Evolutionary conservation across 1,140 invertebrate species (phyloP), one percentile per base, ranked within the genome.

Genomic region (Vollenhovia emeryi): DNA sequence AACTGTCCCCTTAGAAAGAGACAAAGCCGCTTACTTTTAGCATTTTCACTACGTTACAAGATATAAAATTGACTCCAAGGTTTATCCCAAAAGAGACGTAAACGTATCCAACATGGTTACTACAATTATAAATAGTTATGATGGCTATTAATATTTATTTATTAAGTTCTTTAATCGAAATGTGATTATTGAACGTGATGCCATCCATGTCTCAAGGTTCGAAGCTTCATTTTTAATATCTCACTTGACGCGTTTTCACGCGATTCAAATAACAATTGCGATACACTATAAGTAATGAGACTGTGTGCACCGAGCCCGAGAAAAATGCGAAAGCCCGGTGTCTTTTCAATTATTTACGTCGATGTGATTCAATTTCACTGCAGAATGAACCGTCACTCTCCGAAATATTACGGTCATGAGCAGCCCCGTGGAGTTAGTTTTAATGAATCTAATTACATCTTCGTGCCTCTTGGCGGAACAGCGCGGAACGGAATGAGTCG

Each of bases 361-460:
- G 78, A 24, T 43, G 11, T 57, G 71, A 82, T 27, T 80, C 33
- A 27, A 55, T 80, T 55, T 50, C 27, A 27, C 50, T 59, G 30
- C 57, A 73, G 78, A 82, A 82, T 73, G 27, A 57, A 43, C 66
- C 30, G 66, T 59, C 78, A 73, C 24, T 73, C 27, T 30, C 7
- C 40, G 52, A 27, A 73, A 71, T 82, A 59, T 73, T 82, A 82
- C 66, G n/a, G 36, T 45, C 73, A 82, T 71, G 36, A 82, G 36
- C 50, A 45, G 50, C 52, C 11, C 36, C 68, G 75, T 74, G 69
- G 78, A 86, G 83, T 78, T 78, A 84, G 78, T 90, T 87, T 89
- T 85, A 89, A 90, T 69, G 80, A 90, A 89, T 86, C 62, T 60
- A 86, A 90, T 90, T 89, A 89, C 52, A 68, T 66, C 33, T 33